Evolutionary conservation across 2,113 vertebrate genomes (phyloP).

Genomic region (Ceuthmochares aereus): DNA sequence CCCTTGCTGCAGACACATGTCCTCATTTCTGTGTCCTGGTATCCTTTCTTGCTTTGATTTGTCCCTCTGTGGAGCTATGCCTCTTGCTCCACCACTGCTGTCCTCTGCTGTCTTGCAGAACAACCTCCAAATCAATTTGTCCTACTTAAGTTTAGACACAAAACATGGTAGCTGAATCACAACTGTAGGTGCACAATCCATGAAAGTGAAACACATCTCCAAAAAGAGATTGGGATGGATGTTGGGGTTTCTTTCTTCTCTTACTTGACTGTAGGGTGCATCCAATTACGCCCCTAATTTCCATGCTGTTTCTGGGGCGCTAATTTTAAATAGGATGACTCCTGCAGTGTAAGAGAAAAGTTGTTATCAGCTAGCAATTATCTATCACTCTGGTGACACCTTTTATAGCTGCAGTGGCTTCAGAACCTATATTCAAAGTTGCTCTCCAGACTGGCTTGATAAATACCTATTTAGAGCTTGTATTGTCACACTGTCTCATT

Average conservation of each 20-base stretch:
- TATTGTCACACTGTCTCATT: neutral
- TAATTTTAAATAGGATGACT: neutral
- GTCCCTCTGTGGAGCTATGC: neutral
- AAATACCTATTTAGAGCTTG: neutral
- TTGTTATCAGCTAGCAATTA: neutral
- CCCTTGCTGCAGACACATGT: neutral
- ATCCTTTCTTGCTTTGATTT: neutral
- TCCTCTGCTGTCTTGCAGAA: neutral
- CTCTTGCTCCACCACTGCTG: neutral
- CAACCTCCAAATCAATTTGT: neutral
- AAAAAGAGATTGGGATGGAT: neutral
- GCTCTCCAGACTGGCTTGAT: neutral
- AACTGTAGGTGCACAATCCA: neutral
- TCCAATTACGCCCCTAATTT: neutral
- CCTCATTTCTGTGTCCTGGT: neutral
- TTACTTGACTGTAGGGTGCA: neutral
- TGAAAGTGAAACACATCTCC: neutral
- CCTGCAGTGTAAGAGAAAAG: neutral
- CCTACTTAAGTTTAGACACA: neutral
- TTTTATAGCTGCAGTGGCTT: neutral
- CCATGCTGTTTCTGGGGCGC: neutral
- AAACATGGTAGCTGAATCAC: neutral
- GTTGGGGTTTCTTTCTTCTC: neutral
- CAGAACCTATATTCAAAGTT: neutral
- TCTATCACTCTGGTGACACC: neutral